phyloP scores from a whole-genome alignment of 2,888 invertebrate species.

The Lepidonotus clava region DNA sequence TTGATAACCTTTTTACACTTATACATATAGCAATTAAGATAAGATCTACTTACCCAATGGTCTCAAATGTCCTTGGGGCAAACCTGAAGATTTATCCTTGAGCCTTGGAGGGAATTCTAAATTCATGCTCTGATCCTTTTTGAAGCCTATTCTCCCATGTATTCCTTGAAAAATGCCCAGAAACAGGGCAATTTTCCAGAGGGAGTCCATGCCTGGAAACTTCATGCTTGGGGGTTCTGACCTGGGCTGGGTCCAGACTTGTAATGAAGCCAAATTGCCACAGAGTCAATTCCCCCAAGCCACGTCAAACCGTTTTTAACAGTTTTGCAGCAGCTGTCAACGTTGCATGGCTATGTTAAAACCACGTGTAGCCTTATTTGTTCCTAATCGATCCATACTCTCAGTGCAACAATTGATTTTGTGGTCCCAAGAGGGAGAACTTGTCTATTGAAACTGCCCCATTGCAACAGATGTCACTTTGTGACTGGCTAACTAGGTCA shows the following conservation, averaged over 20 bases:
- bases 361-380: not conserved
- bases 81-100: conserved; percentile 52
- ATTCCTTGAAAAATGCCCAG: not conserved
- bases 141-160: conserved; percentile 67
- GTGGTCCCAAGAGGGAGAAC: too few species aligned
- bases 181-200: not conserved
- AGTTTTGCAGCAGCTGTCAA: not conserved
- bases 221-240: not conserved
- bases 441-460: too few species aligned
- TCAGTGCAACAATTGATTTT: not conserved
- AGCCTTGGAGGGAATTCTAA: conserved; percentile 70
- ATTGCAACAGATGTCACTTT: conserved; percentile 32
- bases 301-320: conserved; percentile 18
- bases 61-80: conserved; percentile 77
- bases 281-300: too few species aligned
- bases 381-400: not conserved
- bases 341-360: not conserved
- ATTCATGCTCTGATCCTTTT: conserved; percentile 74
- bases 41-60: conserved; percentile 73
- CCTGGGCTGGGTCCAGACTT: too few species aligned
- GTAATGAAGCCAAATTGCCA: too few species aligned
- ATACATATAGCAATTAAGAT: not conserved
- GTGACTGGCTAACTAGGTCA: not conserved
- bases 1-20: not conserved
- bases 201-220: not conserved